Base-by-base conservation (phyloP, 1,140 invertebrate genomes). In the Ostrea denselamellosa region DNA sequence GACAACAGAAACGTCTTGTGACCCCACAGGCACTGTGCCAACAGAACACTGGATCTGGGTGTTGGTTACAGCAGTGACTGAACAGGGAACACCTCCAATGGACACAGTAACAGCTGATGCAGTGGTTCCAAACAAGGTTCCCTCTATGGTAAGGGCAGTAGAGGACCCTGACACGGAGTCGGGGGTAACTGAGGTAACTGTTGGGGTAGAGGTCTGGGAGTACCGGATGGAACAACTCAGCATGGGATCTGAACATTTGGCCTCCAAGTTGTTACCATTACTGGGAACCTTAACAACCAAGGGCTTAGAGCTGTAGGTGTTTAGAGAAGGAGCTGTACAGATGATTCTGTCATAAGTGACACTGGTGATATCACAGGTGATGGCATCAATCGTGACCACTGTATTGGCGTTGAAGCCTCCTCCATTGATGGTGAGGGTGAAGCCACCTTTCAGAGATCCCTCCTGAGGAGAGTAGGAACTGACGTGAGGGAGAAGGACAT, bases 381-480 rank as follows among this genome's bases (percentile, higher is more conserved):
- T 85, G 0, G 8, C 10, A 44, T 68, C 86, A 34, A 87, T 56
- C 7, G 56, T 83, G 10, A 87, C 86, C 22, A 44, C 22, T 34
- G 54, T 44, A 28, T 58, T 22, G 22, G 53, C 19, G n/a, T 83
- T 89, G 83, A 94, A 94, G 12, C 93, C 94, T 34, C 86, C 81
- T 0, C 93, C 94, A n/a, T 86, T 87, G 19, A 94, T 89, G 10
- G 91, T 93, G 2, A 95, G 44, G 5, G 77, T 10, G 10, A 92
- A 93, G 0, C 93, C 94, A 51, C 94, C 94, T 58, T 91, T 89
- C 19, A 93, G 28, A 0, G 93, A 94, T 10, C 93, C 93, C n/a
- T 28, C 44, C 2, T 82, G 68, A 34, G 93, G 93, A 10, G 56
- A 89, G 34, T 94, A 87, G n/a, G 90, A 90, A 7, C 85, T 91